These are phyloP conservation scores for Chloroclystis v-ata DNA, from an alignment of 2,888 invertebrate species.

Conservation along the genomic window DNA sequence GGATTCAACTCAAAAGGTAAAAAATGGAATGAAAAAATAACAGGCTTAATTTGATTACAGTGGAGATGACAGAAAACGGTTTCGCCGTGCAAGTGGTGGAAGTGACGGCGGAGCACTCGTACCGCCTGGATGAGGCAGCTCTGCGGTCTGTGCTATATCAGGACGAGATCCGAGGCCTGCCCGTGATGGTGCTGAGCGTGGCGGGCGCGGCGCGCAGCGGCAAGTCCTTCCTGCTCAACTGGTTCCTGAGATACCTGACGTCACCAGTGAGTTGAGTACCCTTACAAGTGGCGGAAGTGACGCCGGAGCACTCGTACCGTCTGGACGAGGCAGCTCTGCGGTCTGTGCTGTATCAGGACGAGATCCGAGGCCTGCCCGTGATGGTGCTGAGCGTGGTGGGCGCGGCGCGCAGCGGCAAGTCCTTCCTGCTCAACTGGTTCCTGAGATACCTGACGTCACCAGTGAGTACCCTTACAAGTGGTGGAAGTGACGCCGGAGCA, in stretches of 20 bases:
- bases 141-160: constrained; percentile 29
- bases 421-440: too few species aligned
- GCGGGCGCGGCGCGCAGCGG: constrained; percentile 47
- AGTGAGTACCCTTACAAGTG: too few species aligned
- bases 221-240: constrained; percentile 48
- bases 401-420: too few species aligned
- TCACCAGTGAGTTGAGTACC: constrained; percentile 38
- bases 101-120: constrained; percentile 20
- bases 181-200: constrained; percentile 42
- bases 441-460: constrained; percentile 40
- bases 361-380: constrained; percentile 34
- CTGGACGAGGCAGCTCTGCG: constrained; percentile 31
- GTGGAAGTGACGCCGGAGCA: constrained; percentile 18
- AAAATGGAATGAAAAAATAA: too few species aligned
- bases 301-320: too few species aligned
- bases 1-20: too few species aligned
- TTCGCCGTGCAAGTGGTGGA: too few species aligned
- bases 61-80: too few species aligned
- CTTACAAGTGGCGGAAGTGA: too few species aligned
- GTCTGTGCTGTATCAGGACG: constrained; percentile 29
- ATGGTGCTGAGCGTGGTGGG: too few species aligned
- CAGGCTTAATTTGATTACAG: too few species aligned
- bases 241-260: constrained; percentile 41
- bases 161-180: constrained; percentile 31
- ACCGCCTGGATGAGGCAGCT: constrained; percentile 31